These are phyloP conservation scores for Drosophila quasianomalipes DNA, from an alignment of 2,888 invertebrate genomes.

Conservation along the genomic window DNA sequence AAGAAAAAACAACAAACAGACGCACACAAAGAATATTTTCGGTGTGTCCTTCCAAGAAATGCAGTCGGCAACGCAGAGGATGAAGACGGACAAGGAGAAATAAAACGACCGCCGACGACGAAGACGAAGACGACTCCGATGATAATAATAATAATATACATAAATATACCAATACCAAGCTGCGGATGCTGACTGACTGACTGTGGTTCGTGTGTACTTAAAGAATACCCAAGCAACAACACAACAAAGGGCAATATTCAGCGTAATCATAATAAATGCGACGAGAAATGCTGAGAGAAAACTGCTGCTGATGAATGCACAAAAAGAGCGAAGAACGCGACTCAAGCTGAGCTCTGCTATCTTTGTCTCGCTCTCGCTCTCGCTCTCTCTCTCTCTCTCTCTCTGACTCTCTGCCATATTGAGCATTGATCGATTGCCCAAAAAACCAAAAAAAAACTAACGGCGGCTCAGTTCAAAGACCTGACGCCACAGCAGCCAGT, in stretches of 20 bases:
- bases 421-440: constrained; percentile 76
- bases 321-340: constrained; percentile 6
- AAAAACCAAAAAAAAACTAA: constrained; percentile 44
- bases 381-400: not conserved
- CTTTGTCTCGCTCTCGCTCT: constrained; percentile 1
- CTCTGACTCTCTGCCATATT: constrained; percentile 38
- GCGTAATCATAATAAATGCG: constrained; percentile 79
- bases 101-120: constrained; percentile 72
- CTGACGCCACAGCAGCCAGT: constrained; percentile 26
- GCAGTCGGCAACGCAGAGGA: constrained; percentile 52
- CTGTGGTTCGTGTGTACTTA: constrained; percentile 35
- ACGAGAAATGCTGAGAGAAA: constrained; percentile 20
- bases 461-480: constrained; percentile 79
- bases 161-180: constrained; percentile 40
- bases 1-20: constrained; percentile 23
- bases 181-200: constrained; percentile 35
- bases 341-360: constrained; percentile 13
- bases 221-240: constrained; percentile 55
- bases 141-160: constrained; percentile 56
- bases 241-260: constrained; percentile 73
- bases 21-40: constrained; percentile 55
- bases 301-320: constrained; percentile 60
- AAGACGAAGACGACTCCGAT: constrained; percentile 35
- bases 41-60: constrained; percentile 82
- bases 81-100: constrained; percentile 27